A percentile compares a stretch with the other conserved stretches of the same genome.
Evolutionary conservation across 2,113 vertebrate genomes (phyloP).

Genomic region (Xerus inauris): DNA sequence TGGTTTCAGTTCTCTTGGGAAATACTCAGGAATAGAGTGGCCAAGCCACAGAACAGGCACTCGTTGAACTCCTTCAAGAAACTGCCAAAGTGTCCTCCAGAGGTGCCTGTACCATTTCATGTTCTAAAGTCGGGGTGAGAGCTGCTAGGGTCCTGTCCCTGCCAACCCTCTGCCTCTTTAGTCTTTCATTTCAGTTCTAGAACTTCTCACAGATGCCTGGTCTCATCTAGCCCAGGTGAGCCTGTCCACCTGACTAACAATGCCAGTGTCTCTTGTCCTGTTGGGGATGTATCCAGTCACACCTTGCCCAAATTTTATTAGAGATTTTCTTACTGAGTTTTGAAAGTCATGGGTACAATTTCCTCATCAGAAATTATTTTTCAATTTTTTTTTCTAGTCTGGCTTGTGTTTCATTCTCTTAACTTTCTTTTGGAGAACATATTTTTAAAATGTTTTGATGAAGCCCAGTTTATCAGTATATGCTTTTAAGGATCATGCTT

Average conservation of each 20-base stretch:
- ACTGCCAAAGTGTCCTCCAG: background rate
- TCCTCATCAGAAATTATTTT: background rate
- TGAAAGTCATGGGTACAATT: background rate
- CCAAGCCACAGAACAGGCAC: background rate
- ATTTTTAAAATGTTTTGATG: background rate
- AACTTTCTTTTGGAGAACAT: background rate
- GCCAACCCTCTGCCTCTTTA: background rate
- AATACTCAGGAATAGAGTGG: no score
- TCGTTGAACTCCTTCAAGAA: background rate
- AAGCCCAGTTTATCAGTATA: background rate
- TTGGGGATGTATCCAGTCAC: background rate
- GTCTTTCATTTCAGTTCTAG: background rate
- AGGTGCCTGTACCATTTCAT: accelerated
- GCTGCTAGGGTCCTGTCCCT: background rate
- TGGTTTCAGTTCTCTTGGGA: background rate
- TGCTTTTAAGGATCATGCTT: background rate
- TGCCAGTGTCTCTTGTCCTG: background rate
- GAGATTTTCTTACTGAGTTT: background rate
- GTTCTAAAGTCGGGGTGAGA: background rate
- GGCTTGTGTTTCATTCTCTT: background rate
- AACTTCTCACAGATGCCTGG: no score
- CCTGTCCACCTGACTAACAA: no score
- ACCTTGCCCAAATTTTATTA: background rate
- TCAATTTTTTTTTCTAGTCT: background rate
- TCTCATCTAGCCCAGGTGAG: background rate